Base-by-base conservation (phyloP, 2,888 invertebrate species). In the Dynastes hyllus region DNA sequence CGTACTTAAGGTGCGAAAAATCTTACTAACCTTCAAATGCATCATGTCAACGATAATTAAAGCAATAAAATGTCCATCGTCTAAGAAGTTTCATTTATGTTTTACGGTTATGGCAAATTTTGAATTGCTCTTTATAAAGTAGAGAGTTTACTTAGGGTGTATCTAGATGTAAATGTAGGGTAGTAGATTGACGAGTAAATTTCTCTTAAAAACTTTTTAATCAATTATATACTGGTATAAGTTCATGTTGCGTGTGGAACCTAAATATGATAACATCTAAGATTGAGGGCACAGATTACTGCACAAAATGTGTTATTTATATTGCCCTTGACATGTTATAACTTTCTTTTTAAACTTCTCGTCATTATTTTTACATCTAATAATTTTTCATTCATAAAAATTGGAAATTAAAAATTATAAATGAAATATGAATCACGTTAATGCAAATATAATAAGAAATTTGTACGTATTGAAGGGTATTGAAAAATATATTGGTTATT, bases 1-100 rank as follows among this genome's bases (percentile, higher is more conserved):
- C 67, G 9, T 69, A 58, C 16, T 13, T 77, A n/a, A 77, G 77
- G 27, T 67, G 55, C 37, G 65, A 69, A 51, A 69, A 69, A 77
- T 77, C 53, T 27, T 76, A 75, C 61, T 75, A 63, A 27, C n/a
- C 50, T 11, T 8, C 29, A 37, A 66, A 27, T 53, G 29, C 51
- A 16, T 53, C 32, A n/a, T 16, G n/a, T 9, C 45, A 16, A 11
- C 51, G 16, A 32, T 45, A 29, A 67, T 40, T 8, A 29, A 51
- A 40, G 69, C 37, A 77, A 77, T 66, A 73, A 45, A 58, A 32
- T 40, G 69, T 69, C 37, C 27, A 50, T 69, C 50, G 51, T 69
- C 40, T 69, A 67, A 67, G 40, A 22, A 32, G 4, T 63, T 29
- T 61, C 13, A 29, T 27, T 61, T 61, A 27, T 61, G 22, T 27